A percentile compares a stretch with the other conserved stretches of the same genome.
Conservation (phyloP, 2,797 vertebrate genomes). For the Sandelia bainsii region DNA sequence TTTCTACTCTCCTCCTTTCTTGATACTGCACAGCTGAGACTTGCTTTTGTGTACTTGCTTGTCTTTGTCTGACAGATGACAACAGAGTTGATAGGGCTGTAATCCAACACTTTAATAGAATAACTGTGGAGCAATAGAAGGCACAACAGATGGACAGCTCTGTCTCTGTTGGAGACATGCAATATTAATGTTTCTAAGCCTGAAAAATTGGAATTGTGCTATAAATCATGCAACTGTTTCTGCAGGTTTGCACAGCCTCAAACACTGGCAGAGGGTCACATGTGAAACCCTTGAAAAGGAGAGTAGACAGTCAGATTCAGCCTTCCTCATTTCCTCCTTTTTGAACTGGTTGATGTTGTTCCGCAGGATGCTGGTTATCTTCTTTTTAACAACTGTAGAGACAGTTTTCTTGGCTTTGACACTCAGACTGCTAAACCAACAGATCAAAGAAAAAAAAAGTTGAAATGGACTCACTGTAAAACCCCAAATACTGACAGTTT, state of each 20-base stretch:
- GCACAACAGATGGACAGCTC: background rate
- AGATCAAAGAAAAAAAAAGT: slow-evolving; percentile 27
- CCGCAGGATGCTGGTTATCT: slow-evolving; percentile 10
- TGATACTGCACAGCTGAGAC: background rate
- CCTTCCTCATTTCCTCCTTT: slow-evolving; percentile 8
- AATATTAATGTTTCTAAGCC: slow-evolving; percentile 4
- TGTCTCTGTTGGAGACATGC: background rate
- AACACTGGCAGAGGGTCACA: background rate
- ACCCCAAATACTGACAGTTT: slow-evolving; percentile 19
- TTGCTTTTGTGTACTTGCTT: background rate
- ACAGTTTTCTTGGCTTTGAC: slow-evolving; percentile 27
- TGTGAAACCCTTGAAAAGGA: slow-evolving; percentile 1
- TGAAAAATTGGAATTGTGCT: background rate
- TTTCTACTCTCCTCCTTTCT: background rate
- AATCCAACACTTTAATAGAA: background rate
- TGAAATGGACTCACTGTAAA: slow-evolving; percentile 25
- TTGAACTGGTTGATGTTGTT: slow-evolving; percentile 24
- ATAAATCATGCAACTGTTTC: slow-evolving; percentile 3
- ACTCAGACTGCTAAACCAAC: slow-evolving; percentile 27
- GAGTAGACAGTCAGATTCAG: slow-evolving; percentile 1
- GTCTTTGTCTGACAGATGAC: background rate
- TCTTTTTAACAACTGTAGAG: slow-evolving; percentile 20
- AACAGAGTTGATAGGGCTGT: background rate
- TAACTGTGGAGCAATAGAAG: background rate
- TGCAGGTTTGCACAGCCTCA: slow-evolving; percentile 21